phyloP scores from a whole-genome alignment of 2,113 vertebrate genomes.

The Clarias batrachus region DNA sequence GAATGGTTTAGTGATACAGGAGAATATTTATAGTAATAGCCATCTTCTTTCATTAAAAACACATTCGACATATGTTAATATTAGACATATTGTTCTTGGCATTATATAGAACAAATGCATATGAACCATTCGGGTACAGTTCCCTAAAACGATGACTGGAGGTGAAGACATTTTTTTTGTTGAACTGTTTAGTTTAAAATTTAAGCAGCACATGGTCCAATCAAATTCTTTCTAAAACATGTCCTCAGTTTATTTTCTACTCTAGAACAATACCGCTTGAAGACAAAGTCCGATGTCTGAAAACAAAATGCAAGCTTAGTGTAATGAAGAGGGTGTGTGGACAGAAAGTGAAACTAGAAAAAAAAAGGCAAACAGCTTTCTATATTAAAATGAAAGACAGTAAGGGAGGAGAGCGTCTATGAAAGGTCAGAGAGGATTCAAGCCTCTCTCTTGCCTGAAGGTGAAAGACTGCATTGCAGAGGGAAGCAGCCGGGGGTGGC shows the following conservation, averaged over 20 bases:
- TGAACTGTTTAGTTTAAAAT: neutral
- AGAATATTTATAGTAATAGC: neutral
- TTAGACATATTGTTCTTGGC: neutral
- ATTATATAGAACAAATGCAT: neutral
- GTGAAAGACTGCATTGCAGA: slow-evolving; percentile 71
- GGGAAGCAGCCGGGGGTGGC: slow-evolving; percentile 64
- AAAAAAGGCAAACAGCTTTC: slow-evolving; percentile 17
- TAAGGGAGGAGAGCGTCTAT: slow-evolving; percentile 30
- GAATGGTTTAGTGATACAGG: neutral
- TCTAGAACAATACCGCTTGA: neutral
- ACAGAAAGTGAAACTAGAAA: slow-evolving; percentile 17
- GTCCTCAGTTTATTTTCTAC: neutral
- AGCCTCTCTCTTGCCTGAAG: slow-evolving; percentile 52
- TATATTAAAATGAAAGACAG: slow-evolving; percentile 44
- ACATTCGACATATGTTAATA: neutral
- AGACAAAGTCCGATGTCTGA: neutral
- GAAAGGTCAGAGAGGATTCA: slow-evolving; percentile 59
- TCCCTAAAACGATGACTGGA: neutral
- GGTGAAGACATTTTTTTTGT: too few relatives aligned
- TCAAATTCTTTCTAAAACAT: neutral
- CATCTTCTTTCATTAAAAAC: neutral
- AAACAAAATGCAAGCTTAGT: neutral
- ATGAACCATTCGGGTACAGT: neutral
- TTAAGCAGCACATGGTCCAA: neutral
- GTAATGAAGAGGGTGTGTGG: neutral